These are phyloP conservation scores for Chrysina gloriosa DNA, from an alignment of 2,888 invertebrate genomes.

Conservation along the genomic window DNA sequence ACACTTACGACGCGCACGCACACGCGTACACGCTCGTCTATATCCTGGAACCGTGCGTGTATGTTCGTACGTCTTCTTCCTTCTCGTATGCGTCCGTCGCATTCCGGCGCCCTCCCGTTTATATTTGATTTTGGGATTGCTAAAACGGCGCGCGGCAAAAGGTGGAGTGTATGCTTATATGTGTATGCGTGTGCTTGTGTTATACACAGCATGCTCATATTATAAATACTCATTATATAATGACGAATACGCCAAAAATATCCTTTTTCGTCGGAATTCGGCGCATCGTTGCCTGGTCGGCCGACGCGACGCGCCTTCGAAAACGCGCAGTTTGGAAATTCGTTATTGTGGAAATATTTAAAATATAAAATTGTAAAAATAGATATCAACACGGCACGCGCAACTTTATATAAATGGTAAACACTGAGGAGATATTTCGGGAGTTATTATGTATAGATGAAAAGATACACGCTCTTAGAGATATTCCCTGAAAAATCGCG, in stretches of 20 bases:
- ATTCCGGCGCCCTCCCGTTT: not conserved
- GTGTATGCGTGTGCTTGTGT: not conserved
- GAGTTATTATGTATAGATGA: not conserved
- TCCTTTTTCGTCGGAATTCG: not conserved
- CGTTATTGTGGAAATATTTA: conserved; percentile 40
- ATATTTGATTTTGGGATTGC: not conserved
- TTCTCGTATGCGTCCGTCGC: not conserved
- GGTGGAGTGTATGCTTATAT: not conserved
- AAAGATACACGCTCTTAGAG: not conserved
- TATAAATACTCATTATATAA: conserved; percentile 6
- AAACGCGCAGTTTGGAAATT: conserved; percentile 10
- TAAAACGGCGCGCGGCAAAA: not conserved
- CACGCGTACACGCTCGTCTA: not conserved
- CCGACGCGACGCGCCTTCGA: not conserved
- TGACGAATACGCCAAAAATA: conserved; percentile 1
- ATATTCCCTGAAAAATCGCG: no score
- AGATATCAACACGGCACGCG: conserved; percentile 24
- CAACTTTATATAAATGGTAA: conserved; percentile 26
- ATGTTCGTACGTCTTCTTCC: not conserved
- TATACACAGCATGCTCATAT: not conserved
- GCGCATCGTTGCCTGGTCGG: not conserved
- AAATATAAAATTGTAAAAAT: conserved; percentile 39
- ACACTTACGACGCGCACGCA: not conserved
- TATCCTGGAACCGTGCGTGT: conserved; percentile 5
- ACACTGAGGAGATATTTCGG: conserved; percentile 24